Evolutionary conservation across 1,140 invertebrate species (phyloP).

Genomic region (Drosophila athabasca): DNA sequence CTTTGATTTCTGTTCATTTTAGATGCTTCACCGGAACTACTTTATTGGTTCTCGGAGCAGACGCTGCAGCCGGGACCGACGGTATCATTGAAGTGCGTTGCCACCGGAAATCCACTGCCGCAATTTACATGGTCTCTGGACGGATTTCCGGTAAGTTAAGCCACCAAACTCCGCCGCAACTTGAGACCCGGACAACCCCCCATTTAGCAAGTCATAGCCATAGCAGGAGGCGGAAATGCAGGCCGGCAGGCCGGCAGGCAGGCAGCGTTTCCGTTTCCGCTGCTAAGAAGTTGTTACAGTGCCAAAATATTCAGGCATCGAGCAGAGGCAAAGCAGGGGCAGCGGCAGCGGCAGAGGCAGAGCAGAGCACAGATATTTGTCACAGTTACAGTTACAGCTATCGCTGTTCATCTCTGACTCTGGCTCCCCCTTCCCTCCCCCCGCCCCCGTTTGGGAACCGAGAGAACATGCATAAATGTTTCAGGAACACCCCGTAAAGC

Average conservation of each 20-base stretch:
- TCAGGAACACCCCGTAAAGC: constrained; percentile 11
- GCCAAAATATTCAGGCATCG: constrained; percentile 4
- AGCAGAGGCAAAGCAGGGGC: background rate
- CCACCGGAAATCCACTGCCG: constrained; percentile 95
- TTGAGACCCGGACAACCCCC: constrained; percentile 4
- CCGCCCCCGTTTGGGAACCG: too few relatives aligned
- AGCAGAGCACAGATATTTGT: constrained; percentile 16
- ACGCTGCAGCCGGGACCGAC: constrained; percentile 94
- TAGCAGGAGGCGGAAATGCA: constrained; percentile 60
- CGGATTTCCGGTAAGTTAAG: constrained; percentile 89
- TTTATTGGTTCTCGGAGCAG: constrained; percentile 95
- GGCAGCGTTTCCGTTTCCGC: constrained; percentile 64
- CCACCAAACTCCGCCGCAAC: constrained; percentile 31
- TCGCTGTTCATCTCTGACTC: constrained; percentile 6
- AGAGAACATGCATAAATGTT: constrained; percentile 31
- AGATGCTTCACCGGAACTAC: constrained; percentile 93
- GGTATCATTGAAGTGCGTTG: constrained; percentile 95
- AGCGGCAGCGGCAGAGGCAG: too few relatives aligned
- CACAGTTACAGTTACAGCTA: constrained; percentile 18
- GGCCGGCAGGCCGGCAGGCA: constrained; percentile 21
- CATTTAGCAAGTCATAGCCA: background rate
- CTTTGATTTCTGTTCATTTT: constrained; percentile 50
- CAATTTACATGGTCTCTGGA: constrained; percentile 95
- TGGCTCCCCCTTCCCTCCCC: too few relatives aligned
- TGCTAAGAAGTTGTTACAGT: constrained; percentile 10